Evolutionary conservation across 2,113 vertebrate species (phyloP).

Genomic region (Hemiscyllium ocellatum): DNA sequence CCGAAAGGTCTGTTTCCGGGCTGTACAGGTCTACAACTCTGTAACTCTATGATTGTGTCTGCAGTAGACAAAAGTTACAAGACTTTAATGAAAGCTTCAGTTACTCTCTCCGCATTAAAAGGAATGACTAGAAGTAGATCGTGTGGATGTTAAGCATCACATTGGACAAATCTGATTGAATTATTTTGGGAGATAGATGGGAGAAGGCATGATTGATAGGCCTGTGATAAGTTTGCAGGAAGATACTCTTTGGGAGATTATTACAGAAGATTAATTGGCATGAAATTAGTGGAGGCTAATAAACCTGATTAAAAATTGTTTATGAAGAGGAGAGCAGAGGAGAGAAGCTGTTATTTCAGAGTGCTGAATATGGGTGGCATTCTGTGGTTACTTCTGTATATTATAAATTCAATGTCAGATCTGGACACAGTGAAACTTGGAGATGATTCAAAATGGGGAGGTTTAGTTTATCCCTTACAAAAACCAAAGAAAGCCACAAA

Average conservation of each 20-base stretch:
- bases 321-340: background rate
- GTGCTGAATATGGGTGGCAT: background rate
- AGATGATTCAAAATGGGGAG: background rate
- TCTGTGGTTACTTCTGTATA: background rate
- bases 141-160: background rate
- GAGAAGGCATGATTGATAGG: background rate
- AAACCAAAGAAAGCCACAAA: background rate
- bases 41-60: background rate
- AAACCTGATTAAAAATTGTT: background rate
- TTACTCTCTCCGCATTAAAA: background rate
- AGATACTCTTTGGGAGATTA: background rate
- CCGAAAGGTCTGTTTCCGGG: too few species aligned
- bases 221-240: too few species aligned
- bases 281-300: background rate
- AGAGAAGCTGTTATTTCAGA: too few species aligned
- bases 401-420: background rate
- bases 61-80: background rate
- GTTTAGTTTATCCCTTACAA: background rate
- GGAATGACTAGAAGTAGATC: background rate
- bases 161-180: background rate
- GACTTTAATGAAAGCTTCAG: background rate
- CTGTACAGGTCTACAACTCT: too few species aligned
- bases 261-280: background rate
- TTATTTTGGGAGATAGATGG: background rate
- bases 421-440: background rate